A percentile compares a stretch with the other conserved stretches of the same genome.
Evolutionary conservation across 2,888 invertebrate species (phyloP).

Genomic region (Eulithis prunata): DNA sequence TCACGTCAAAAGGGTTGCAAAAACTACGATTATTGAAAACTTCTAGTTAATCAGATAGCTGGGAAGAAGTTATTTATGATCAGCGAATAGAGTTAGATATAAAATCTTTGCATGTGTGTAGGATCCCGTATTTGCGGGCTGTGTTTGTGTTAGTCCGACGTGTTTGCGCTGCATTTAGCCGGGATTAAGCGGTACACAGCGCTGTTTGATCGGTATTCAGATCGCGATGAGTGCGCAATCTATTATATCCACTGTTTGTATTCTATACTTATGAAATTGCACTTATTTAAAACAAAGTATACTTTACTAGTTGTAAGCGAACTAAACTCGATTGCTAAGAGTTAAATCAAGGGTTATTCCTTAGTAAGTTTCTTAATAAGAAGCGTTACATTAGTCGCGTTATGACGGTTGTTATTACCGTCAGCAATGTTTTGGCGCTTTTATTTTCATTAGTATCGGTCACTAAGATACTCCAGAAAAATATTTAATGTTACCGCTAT

Average conservation of each 20-base stretch:
- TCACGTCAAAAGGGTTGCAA: no score
- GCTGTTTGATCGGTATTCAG: conserved; percentile 50
- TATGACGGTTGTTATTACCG: no score
- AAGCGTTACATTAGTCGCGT: no score
- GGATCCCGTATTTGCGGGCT: conserved; percentile 30
- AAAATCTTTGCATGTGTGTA: conserved; percentile 1
- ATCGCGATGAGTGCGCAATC: conserved; percentile 30
- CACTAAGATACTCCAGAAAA: no score
- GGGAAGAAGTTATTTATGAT: background rate
- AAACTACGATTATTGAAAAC: no score
- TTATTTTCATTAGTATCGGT: no score
- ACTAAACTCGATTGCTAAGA: no score
- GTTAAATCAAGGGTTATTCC: no score
- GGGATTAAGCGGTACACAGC: conserved; percentile 46
- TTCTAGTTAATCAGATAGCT: background rate
- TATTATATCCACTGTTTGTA: conserved; percentile 18
- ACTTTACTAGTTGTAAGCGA: no score
- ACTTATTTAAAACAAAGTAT: background rate
- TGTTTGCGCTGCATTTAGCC: conserved; percentile 49
- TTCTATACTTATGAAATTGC: conserved; percentile 1
- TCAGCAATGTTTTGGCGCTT: no score
- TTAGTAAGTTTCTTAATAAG: no score
- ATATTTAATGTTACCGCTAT: background rate
- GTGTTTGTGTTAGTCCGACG: conserved; percentile 39
- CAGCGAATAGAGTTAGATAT: background rate